Evolutionary conservation across 1,140 invertebrate genomes (phyloP).

Genomic region (Ericerus pela): DNA sequence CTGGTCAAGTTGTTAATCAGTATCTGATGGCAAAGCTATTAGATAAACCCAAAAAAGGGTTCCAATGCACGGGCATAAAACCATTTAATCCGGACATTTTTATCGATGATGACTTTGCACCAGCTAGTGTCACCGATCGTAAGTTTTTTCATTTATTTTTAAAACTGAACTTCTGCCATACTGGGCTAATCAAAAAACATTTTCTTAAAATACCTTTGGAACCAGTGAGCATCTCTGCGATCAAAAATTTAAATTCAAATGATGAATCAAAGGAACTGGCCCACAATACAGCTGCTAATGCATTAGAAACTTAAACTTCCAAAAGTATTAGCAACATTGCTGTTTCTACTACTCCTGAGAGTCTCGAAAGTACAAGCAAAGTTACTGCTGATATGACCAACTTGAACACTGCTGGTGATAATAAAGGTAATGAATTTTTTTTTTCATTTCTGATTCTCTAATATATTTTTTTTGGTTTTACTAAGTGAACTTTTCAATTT

Average conservation of each 20-base stretch:
- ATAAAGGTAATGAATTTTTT: no score
- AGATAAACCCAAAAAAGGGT: background rate
- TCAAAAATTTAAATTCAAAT: background rate
- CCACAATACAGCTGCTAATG: no score
- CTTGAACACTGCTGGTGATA: no score
- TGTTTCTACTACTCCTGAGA: background rate
- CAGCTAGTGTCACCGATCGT: constrained; percentile 28
- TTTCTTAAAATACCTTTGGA: background rate
- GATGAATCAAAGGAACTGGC: no score
- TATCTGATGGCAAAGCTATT: constrained; percentile 26
- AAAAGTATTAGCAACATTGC: background rate
- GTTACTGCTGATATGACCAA: no score
- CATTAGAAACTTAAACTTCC: background rate
- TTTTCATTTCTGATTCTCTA: no score
- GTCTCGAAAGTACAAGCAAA: background rate
- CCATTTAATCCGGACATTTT: constrained; percentile 30
- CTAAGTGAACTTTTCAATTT: no score
- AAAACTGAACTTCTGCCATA: constrained; percentile 17
- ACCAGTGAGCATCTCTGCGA: background rate
- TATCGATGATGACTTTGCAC: constrained; percentile 28
- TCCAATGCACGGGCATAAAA: constrained; percentile 23
- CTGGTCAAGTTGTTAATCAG: constrained; percentile 27
- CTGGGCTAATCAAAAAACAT: no score
- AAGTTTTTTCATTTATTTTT: background rate
- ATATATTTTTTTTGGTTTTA: no score